Conservation (phyloP, 2,797 vertebrate species). For the Okamejei kenojei region DNA sequence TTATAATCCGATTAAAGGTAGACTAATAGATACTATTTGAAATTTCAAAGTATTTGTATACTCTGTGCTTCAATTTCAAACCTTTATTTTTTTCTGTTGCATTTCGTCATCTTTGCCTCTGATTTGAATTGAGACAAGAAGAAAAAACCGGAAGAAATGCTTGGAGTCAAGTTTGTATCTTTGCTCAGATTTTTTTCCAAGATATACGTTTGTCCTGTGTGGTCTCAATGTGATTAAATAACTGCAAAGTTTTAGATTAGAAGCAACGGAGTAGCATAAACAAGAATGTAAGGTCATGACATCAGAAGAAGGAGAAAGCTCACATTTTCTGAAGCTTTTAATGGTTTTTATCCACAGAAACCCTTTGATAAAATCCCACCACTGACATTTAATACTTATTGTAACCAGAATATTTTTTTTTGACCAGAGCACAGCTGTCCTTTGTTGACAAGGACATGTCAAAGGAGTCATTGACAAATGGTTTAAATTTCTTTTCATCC, state of each 20-base stretch:
- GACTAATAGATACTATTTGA: neutral
- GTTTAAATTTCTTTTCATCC: constrained; percentile 19
- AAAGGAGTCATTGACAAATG: no score
- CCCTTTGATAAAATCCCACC: constrained; percentile 29
- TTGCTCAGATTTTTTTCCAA: neutral
- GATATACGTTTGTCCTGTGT: constrained; percentile 22
- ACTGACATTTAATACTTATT: constrained; percentile 14
- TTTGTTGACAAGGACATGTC: constrained; percentile 16
- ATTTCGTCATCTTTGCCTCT: neutral
- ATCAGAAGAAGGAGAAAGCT: neutral
- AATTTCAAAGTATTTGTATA: neutral
- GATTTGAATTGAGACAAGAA: neutral
- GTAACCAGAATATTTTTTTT: constrained; percentile 26
- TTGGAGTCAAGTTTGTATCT: neutral
- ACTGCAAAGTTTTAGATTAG: constrained; percentile 12
- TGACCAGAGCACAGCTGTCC: constrained; percentile 3
- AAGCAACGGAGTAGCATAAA: constrained; percentile 20
- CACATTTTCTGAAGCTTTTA: constrained; percentile 3
- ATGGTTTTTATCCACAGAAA: neutral
- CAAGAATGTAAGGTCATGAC: constrained; percentile 34
- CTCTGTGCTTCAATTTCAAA: neutral
- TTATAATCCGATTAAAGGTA: no score
- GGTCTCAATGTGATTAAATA: constrained; percentile 34
- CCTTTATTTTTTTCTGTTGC: neutral
- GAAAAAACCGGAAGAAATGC: neutral